phyloP scores from a whole-genome alignment of 2,113 vertebrate genomes.

The Myotis davidii region DNA sequence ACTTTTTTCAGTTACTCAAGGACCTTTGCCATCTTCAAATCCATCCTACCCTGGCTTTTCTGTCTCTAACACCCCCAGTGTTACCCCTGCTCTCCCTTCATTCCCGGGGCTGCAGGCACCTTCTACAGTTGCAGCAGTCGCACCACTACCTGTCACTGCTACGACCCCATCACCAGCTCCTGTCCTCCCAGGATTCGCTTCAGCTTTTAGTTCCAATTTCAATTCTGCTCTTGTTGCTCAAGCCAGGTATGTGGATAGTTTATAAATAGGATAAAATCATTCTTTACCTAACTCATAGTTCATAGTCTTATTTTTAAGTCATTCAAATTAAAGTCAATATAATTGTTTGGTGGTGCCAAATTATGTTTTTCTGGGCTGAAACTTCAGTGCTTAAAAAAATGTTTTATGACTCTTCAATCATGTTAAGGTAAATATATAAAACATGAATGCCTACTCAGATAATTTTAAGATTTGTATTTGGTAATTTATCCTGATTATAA shows the following conservation, averaged over 20 bases:
- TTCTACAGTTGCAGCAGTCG: conserved; percentile 91
- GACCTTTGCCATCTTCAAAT: conserved; percentile 86
- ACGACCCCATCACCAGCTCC: conserved; percentile 88
- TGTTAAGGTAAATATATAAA: not conserved
- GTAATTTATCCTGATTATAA: not conserved
- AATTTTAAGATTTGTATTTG: not conserved
- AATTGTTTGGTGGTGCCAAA: not conserved
- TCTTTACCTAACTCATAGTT: not conserved
- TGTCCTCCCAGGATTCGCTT: conserved; percentile 95
- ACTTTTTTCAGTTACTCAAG: conserved; percentile 90
- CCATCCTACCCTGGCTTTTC: conserved; percentile 92
- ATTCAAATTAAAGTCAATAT: not conserved
- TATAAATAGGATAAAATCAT: not conserved
- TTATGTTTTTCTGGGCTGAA: not conserved
- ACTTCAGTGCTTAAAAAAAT: not conserved
- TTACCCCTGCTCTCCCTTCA: conserved; percentile 90
- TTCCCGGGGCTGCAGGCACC: conserved; percentile 94
- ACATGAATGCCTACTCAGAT: not conserved
- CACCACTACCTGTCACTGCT: conserved; percentile 90
- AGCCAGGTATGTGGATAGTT: conserved; percentile 86
- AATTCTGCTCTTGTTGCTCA: conserved; percentile 93
- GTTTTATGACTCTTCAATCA: not conserved
- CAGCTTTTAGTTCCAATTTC: conserved; percentile 98
- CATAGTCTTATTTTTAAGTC: not conserved
- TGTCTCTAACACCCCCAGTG: conserved; percentile 90